These are phyloP conservation scores for Gnathonemus longibarbis DNA, from an alignment of 2,113 vertebrate species.

Conservation along the genomic window DNA sequence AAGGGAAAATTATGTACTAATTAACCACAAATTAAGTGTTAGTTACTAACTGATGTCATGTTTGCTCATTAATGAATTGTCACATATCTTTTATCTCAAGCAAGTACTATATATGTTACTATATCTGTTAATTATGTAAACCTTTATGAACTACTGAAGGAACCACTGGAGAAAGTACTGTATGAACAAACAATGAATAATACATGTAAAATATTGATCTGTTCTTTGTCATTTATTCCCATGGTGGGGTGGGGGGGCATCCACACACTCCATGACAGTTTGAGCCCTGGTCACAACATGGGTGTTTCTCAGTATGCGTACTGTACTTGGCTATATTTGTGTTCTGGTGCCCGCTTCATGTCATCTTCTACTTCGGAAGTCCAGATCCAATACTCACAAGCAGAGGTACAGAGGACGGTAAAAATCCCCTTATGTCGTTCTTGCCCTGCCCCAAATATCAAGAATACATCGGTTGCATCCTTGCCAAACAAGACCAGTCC, in stretches of 20 bases:
- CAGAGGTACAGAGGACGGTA: neutral
- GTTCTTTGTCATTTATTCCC: neutral
- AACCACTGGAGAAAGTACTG: neutral
- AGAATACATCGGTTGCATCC: neutral
- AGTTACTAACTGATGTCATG: neutral
- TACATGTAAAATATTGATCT: too few species aligned
- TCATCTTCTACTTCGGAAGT: neutral
- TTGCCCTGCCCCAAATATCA: neutral
- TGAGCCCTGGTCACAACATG: neutral
- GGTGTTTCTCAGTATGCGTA: neutral
- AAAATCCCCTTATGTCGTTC: neutral
- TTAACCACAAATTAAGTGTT: neutral
- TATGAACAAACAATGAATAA: neutral
- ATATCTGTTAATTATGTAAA: neutral
- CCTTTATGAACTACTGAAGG: neutral
- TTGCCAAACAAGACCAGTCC: neutral
- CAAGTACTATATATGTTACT: neutral
- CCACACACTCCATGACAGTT: neutral
- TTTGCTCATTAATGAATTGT: neutral
- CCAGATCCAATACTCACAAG: neutral
- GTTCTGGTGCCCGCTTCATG: neutral
- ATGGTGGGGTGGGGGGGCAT: neutral
- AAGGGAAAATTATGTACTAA: neutral
- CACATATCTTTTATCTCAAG: neutral
- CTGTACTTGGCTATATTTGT: neutral